Percentiles rank a stretch among this genome's conserved stretches.
These are phyloP conservation scores for Tenthredo livida DNA, from an alignment of 2,888 invertebrate species.

Conservation along the genomic window DNA sequence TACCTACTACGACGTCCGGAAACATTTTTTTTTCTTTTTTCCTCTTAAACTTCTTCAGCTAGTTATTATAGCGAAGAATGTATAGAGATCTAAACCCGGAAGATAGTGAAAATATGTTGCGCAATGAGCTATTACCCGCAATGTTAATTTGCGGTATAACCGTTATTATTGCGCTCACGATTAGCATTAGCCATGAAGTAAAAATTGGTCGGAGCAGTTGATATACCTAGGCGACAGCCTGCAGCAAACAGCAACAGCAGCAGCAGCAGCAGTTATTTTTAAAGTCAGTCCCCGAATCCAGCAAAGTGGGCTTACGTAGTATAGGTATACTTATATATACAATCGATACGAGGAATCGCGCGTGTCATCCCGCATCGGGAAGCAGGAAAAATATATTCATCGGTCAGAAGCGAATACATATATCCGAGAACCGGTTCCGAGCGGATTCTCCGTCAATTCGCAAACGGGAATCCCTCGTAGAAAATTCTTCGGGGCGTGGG, in stretches of 20 bases:
- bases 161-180: background rate
- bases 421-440: constrained; percentile 29
- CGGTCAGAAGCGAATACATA: background rate
- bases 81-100: constrained; percentile 16
- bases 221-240: constrained; percentile 22
- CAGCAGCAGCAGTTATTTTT: constrained; percentile 5
- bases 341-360: constrained; percentile 20
- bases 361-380: background rate
- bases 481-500: constrained; percentile 7
- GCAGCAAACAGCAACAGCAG: too few relatives aligned
- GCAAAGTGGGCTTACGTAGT: background rate
- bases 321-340: background rate
- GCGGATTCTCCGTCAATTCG: constrained; percentile 21
- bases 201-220: constrained; percentile 13
- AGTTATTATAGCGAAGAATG: background rate
- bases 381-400: constrained; percentile 24
- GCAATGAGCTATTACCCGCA: constrained; percentile 14
- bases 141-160: constrained; percentile 36
- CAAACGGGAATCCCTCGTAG: constrained; percentile 32
- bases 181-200: background rate
- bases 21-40: background rate
- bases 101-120: constrained; percentile 5
- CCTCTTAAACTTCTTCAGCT: background rate
- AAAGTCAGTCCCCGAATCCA: background rate
- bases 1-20: background rate